Conservation (phyloP, 1,140 invertebrate species). For the Drosophila auraria region DNA sequence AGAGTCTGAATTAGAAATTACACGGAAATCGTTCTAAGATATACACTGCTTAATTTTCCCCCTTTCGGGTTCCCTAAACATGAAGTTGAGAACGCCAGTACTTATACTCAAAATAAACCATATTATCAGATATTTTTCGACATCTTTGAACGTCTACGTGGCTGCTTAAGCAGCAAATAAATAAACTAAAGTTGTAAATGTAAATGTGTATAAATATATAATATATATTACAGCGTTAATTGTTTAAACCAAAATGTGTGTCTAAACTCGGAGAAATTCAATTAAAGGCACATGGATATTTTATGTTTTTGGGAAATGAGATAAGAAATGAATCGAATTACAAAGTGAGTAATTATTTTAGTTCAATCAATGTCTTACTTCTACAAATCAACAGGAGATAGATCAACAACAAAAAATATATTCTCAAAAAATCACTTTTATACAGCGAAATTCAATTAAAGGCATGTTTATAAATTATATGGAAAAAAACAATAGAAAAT, state of each 20-base stretch:
- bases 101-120: background rate
- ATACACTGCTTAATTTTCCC: background rate
- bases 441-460: too few species aligned
- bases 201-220: conserved; percentile 2
- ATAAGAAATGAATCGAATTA: too few species aligned
- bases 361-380: too few species aligned
- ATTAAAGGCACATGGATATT: too few species aligned
- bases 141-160: background rate
- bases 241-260: background rate
- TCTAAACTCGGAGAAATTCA: too few species aligned
- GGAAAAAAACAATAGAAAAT: too few species aligned
- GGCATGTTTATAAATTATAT: too few species aligned
- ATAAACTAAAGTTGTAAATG: background rate
- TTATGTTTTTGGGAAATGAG: too few species aligned
- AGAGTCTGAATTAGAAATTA: conserved; percentile 1
- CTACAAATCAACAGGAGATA: too few species aligned
- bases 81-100: background rate
- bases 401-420: too few species aligned
- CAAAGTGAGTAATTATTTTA: too few species aligned
- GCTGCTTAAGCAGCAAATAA: background rate
- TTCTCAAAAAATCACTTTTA: too few species aligned
- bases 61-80: background rate
- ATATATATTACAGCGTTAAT: background rate
- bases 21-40: background rate
- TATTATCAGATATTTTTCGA: background rate